A percentile compares a stretch with the other conserved stretches of the same genome.
phyloP scores from a whole-genome alignment of 2,113 vertebrate species.

The Benthochromis sp. region DNA sequence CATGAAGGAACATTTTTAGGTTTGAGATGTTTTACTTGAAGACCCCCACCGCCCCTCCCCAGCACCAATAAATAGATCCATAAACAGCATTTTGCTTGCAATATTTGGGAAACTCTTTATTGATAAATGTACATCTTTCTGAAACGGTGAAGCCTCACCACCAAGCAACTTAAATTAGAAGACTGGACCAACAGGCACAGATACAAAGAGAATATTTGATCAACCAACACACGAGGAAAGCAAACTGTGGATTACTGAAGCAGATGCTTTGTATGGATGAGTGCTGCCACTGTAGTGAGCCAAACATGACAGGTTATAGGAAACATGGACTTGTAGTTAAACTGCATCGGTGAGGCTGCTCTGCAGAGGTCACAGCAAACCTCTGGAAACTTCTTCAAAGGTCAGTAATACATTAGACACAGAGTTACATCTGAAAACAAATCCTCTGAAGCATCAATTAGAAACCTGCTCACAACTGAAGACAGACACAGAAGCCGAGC shows the following conservation, averaged over 20 bases:
- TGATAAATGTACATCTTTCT: slow-evolving; percentile 39
- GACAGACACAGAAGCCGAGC: background rate
- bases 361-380: background rate
- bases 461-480: background rate
- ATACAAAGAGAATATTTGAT: background rate
- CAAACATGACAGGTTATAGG: background rate
- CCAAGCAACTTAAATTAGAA: background rate
- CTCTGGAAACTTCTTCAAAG: background rate
- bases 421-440: background rate
- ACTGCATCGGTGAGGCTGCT: background rate
- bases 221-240: background rate
- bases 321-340: background rate
- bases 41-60: accelerated
- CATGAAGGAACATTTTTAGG: background rate
- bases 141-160: background rate
- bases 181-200: background rate
- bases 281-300: background rate
- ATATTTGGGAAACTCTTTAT: slow-evolving; percentile 42
- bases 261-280: background rate
- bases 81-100: background rate
- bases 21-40: background rate
- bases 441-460: too few species aligned
- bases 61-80: background rate
- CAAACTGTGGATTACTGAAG: background rate
- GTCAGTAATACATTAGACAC: background rate